phyloP scores from a whole-genome alignment of 2,113 vertebrate genomes.

The Psophia crepitans region DNA sequence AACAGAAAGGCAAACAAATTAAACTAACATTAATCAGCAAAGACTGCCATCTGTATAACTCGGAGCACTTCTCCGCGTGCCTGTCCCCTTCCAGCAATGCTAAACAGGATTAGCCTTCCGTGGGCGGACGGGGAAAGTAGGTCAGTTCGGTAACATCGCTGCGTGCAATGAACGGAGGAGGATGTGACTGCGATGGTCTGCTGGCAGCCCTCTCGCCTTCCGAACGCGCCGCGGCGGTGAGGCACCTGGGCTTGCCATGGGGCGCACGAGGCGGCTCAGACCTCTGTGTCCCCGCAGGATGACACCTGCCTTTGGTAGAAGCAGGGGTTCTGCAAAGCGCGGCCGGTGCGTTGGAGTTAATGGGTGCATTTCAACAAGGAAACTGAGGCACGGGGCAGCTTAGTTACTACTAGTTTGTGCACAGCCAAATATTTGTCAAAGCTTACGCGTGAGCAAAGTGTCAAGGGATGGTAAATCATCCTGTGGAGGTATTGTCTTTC shows the following conservation, averaged over 20 bases:
- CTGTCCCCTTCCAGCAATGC: constrained; percentile 60
- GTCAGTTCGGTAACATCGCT: constrained; percentile 68
- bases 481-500: accelerated
- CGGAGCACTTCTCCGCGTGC: constrained; percentile 48
- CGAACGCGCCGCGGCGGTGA: neutral
- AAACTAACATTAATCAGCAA: constrained; percentile 56
- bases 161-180: constrained; percentile 5
- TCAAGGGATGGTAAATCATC: neutral
- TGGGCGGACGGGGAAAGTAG: constrained; percentile 74
- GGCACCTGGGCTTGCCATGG: neutral
- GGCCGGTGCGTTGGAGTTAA: neutral
- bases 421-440: neutral
- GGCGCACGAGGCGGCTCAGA: accelerated
- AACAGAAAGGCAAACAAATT: constrained; percentile 64
- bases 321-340: neutral
- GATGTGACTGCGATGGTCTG: constrained; percentile 10
- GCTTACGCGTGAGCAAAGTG: neutral
- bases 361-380: neutral
- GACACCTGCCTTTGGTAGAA: neutral
- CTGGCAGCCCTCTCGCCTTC: neutral
- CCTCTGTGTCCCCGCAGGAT: accelerated
- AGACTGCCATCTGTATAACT: constrained; percentile 65
- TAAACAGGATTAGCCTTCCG: constrained; percentile 76
- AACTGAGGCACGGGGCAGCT: neutral
- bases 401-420: neutral